Evolutionary conservation across 2,888 invertebrate genomes (phyloP).

Genomic region (Drosophila atroscutellata): DNA sequence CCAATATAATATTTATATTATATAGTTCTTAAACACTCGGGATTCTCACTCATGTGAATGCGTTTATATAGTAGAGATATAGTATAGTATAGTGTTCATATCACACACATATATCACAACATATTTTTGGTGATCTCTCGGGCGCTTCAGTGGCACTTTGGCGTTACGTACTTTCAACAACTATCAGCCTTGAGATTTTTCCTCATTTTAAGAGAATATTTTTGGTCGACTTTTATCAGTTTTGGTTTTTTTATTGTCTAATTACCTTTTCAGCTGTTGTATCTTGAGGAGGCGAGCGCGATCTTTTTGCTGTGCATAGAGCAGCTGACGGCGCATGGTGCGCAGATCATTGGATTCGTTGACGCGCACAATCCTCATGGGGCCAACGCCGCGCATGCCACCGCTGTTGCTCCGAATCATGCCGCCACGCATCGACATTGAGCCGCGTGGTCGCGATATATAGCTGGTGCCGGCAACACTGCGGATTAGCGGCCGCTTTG

Average conservation of each 20-base stretch:
- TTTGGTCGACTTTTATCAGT: conserved; percentile 21
- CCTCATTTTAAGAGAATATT: conserved; percentile 21
- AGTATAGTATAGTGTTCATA: conserved; percentile 31
- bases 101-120: conserved; percentile 17
- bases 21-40: conserved; percentile 27
- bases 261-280: conserved; percentile 85
- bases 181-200: conserved; percentile 25
- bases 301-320: conserved; percentile 84
- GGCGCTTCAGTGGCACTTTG: conserved; percentile 29
- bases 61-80: conserved; percentile 9
- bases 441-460: conserved; percentile 81
- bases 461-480: conserved; percentile 82
- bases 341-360: conserved; percentile 82
- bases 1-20: conserved; percentile 35
- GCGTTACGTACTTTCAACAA: conserved; percentile 29
- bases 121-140: conserved; percentile 20
- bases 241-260: conserved; percentile 57
- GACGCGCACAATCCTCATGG: conserved; percentile 77
- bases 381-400: conserved; percentile 75
- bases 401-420: conserved; percentile 66
- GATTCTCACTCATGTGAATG: conserved; percentile 28
- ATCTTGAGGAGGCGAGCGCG: conserved; percentile 84
- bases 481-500: conserved; percentile 81
- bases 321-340: conserved; percentile 84
- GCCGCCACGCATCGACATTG: conserved; percentile 79